Base-by-base conservation (phyloP, 2,113 vertebrate genomes). In the Piaya cayana region DNA sequence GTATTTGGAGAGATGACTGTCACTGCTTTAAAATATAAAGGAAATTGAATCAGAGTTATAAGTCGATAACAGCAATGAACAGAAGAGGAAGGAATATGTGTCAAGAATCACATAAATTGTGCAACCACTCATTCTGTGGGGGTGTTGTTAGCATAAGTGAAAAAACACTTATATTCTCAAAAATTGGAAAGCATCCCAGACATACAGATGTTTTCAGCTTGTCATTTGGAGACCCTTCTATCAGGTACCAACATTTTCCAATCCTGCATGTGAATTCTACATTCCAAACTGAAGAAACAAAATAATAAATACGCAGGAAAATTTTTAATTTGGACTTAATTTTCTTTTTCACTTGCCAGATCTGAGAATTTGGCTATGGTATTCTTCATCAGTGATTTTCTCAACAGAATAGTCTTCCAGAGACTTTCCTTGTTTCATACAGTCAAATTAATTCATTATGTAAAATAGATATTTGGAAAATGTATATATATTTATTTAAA, bases 151-250 rank as follows among this genome's bases (percentile, higher is more conserved):
- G 52, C 0, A 0, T 67, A 88, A 92, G 53, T 75, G 77, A 70
- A 95, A 88, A 39, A 92, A 27, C 19, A 43, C 30, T 88, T 68
- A 58, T 45, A 93, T 26, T 79, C 58, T 75, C 77, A 91, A 91
- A 94, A 92, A 64, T 11, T 77, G 72, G 86, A 94, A 76, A 32
- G 67, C 18, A 89, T 60, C 74, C 83, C 83, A 95, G 74, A 64
- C n/a, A 86, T 23, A 60, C 16, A 4, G 47, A 83, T 88, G 23
- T 70, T 64, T 67, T 94, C 42, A 90, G 64, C 52, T 78, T 94
- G 65, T 82, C 69, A 91, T 76, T 89, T 59, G 59, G 23, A 90
- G 67, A 4, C 25, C 74, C 37, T 37, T 83, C 36, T 74, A 65
- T 47, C 79, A 92, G 82, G 71, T 83, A 81, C 10, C 25, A 59